Base-by-base conservation (phyloP, 2,797 vertebrate species). In the Denticeps clupeoides region DNA sequence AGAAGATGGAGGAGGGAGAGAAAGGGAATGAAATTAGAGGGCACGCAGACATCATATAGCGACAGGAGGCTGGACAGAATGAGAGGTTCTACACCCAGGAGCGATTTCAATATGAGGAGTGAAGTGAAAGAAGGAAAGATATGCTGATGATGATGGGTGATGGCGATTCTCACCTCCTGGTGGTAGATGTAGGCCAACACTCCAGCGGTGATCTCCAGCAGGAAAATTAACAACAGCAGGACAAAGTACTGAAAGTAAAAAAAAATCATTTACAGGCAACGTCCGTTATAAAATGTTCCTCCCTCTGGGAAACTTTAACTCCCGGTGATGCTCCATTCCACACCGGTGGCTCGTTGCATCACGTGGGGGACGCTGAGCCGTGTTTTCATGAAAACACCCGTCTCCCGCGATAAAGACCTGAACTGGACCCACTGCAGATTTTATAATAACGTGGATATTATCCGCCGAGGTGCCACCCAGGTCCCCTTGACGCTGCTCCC, bases 151-250 rank as follows among this genome's bases (percentile, higher is more conserved):
- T 12, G 21, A 18, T 22, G 13, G 9, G 28, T 3, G 3, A 6
- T 4, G 21, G 15, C 38, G 55, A 35, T 10, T 5, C 61, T 75
- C 60, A 97, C 95, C 90, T 96, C 86, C 71, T 92, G 87, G 65
- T 93, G 90, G 62, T 90, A 91, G 63, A 95, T 78, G 41, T 87
- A 98, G 40, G 93, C 90, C 74, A 99, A 68, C 59, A 90, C 68
- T 32, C 90, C 93, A 43, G 92, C 91, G 31, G 91, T 76, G 59
- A 97, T 71, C 72, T 97, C 95, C 79, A 99, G 73, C 16, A 99
- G 82, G 64, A 98, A 98, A 62, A 99, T 87, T 63, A 84, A 65
- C 3, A 99, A 73, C 55, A 99, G 58, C 69, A 99, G 67, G 54
- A 89, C 63, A 64, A 94, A 87, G 70, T 95, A 97, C 93, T 95